Evolutionary conservation across 1,140 invertebrate species (phyloP).

Genomic region (Muscidifurax raptorellus): DNA sequence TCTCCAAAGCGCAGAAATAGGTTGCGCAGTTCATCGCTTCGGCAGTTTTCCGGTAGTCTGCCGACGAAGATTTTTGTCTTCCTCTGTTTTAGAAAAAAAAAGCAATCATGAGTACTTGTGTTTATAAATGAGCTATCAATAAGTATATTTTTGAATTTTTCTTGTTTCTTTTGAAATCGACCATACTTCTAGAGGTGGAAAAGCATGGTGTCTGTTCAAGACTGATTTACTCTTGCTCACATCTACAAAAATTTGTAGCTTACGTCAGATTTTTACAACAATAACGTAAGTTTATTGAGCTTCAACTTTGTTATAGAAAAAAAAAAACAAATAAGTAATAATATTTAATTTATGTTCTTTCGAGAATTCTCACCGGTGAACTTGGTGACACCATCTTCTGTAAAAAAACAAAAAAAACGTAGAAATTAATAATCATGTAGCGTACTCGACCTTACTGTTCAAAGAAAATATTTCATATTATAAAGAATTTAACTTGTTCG

Average conservation of each 20-base stretch:
- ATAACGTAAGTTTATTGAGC: constrained; percentile 51
- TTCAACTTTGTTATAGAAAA: neutral
- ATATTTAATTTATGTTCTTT: neutral
- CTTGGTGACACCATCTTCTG: constrained; percentile 69
- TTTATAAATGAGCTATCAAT: neutral
- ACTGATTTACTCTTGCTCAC: constrained; percentile 68
- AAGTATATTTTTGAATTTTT: neutral
- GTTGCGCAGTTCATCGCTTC: constrained; percentile 71
- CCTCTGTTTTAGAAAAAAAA: constrained; percentile 66
- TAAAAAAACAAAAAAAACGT: constrained; percentile 55
- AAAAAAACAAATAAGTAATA: constrained; percentile 19
- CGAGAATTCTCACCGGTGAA: constrained; percentile 64
- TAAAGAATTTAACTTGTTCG: neutral
- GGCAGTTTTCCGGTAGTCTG: constrained; percentile 73
- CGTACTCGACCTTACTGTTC: neutral
- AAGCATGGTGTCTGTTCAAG: constrained; percentile 73
- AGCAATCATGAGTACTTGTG: neutral
- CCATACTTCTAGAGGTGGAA: constrained; percentile 41
- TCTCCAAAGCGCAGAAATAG: constrained; percentile 73
- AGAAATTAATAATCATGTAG: neutral
- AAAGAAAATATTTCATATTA: no score
- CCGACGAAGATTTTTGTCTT: constrained; percentile 76
- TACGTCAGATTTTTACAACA: constrained; percentile 57
- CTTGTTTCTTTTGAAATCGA: constrained; percentile 37
- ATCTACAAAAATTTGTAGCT: constrained; percentile 54